Conservation (phyloP, 2,797 vertebrate species). For the Oreortyx pictus region DNA sequence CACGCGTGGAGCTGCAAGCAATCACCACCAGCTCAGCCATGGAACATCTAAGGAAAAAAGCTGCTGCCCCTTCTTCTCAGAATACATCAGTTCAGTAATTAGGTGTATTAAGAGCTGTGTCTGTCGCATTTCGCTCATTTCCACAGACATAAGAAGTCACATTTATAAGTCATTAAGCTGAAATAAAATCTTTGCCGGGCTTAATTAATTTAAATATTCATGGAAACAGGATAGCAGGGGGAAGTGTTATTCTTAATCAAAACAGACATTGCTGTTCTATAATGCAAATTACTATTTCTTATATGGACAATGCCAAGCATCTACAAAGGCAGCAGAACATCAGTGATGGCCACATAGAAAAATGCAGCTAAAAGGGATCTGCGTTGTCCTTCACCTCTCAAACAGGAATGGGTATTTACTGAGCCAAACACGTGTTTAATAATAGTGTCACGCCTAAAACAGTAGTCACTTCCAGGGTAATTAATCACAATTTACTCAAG, state of each 20-base stretch:
- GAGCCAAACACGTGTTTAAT: neutral
- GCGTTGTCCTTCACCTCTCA: neutral
- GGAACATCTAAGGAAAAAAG: neutral
- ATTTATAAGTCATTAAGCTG: constrained; percentile 75
- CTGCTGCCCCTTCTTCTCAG: neutral
- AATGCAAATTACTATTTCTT: constrained; percentile 68
- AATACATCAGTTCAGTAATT: constrained; percentile 39
- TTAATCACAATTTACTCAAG: neutral
- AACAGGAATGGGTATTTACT: neutral
- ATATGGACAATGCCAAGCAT: constrained; percentile 41
- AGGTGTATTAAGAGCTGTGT: constrained; percentile 52
- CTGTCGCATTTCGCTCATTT: constrained; percentile 66
- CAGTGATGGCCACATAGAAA: neutral
- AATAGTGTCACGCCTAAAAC: neutral
- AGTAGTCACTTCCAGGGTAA: neutral
- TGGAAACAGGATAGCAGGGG: constrained; percentile 47
- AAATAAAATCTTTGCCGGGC: constrained; percentile 74
- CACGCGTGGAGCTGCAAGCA: neutral
- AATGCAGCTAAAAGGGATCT: neutral
- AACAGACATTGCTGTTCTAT: constrained; percentile 68
- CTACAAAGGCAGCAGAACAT: neutral
- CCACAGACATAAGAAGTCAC: constrained; percentile 64
- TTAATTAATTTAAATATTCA: constrained; percentile 82
- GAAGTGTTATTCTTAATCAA: constrained; percentile 77
- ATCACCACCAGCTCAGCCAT: neutral